Percentiles rank a stretch among this genome's conserved stretches.
phyloP scores from a whole-genome alignment of 2,113 vertebrate species.

The Numida meleagris region DNA sequence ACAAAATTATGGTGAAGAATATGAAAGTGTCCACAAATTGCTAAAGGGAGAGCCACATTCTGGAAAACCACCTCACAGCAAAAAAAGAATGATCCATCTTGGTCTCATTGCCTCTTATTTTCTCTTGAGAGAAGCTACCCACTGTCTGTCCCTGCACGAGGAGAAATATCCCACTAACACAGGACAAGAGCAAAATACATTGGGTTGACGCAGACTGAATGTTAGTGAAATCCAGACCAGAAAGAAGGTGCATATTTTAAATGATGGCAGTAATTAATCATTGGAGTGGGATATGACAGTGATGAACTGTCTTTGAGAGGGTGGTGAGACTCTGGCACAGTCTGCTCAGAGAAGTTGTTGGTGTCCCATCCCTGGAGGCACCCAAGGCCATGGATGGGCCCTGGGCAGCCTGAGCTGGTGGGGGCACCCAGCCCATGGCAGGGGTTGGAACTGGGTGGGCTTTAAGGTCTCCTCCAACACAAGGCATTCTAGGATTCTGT shows the following conservation, averaged over 20 bases:
- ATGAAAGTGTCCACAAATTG: background rate
- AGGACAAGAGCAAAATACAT: background rate
- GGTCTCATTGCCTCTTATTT: background rate
- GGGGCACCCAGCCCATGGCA: too few relatives aligned
- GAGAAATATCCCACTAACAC: background rate
- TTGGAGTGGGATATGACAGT: background rate
- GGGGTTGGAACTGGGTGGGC: too few relatives aligned
- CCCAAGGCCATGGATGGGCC: too few relatives aligned
- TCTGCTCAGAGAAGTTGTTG: too few relatives aligned
- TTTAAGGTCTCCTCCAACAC: too few relatives aligned
- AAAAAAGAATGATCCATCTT: background rate
- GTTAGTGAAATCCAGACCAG: background rate
- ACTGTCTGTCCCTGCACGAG: rapidly evolving
- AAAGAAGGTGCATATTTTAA: background rate
- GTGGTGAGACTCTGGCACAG: too few relatives aligned
- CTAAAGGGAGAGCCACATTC: background rate
- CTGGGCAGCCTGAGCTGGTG: too few relatives aligned
- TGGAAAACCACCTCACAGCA: background rate
- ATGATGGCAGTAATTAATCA: background rate
- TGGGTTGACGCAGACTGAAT: background rate
- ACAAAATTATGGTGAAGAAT: background rate
- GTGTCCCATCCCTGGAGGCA: too few relatives aligned
- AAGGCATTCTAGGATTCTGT: too few relatives aligned
- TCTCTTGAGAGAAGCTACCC: background rate
- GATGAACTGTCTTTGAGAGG: background rate